Base-by-base conservation (phyloP, 2,888 invertebrate species). In the Mimumesa dahlbomi region DNA sequence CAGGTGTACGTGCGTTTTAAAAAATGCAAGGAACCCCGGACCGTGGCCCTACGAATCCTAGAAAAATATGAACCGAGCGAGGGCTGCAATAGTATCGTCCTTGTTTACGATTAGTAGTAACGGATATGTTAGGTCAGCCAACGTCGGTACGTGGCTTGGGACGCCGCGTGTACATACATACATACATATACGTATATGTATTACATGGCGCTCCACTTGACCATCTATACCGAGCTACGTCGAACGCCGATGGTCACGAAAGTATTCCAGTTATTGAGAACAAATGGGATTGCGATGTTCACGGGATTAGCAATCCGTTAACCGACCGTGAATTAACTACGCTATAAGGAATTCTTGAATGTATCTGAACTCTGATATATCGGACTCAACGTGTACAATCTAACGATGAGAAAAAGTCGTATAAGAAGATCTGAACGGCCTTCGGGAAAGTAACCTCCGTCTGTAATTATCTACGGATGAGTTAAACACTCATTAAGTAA, bases 1-100 rank as follows among this genome's bases (percentile, higher is more conserved):
- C 16, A 22, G 29, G 59, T 29, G 13, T 34, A 59, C 52, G 43
- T 22, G 38, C 16, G n/a, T 36, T 14, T 61, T 70, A 74, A 74
- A n/a, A 75, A 61, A 54, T 70, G 49, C 36, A 64, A 25, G 45
- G n/a, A 7, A 11, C 45, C 29, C 3, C 29, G 22, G 22, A 13
- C 34, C 29, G 43, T 14, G 29, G 6, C 11, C 25, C 25, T 21
- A 36, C 18, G 34, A 46, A 40, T 49, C 16, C 13, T 3, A 18
- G 42, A 31, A n/a, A 34, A 50, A 63, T 11, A 50, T 14, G 21
- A 25, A 14, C n/a, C 21, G 13, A 18, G n/a, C n/a, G 11, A 1
- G 9, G 34, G 34, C n/a, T 34, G n/a, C n/a, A 7, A 11, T 31
- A 19, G 38, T 16, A 1, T 3, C 11, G 9, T 13, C n/a, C 40